Percentiles rank a stretch among this genome's conserved stretches.
These are phyloP conservation scores for Thaleichthys pacificus DNA, from an alignment of 2,797 vertebrate species.

Conservation along the genomic window DNA sequence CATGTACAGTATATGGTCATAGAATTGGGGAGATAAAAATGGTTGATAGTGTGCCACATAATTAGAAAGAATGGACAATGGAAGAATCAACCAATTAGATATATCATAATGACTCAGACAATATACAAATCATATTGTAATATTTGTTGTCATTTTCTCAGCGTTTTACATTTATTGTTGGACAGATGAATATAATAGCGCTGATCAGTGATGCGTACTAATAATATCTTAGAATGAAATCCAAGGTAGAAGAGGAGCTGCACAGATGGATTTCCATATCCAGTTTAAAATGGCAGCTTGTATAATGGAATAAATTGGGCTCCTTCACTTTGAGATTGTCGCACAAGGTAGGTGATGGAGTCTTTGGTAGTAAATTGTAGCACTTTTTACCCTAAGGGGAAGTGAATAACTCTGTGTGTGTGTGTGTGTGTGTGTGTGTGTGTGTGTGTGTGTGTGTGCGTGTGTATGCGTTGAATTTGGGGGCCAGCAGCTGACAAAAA, in stretches of 20 bases:
- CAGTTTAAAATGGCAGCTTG: slow-evolving; percentile 6
- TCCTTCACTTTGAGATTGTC: slow-evolving; percentile 44
- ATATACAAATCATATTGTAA: too few relatives aligned
- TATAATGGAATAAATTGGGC: slow-evolving; percentile 50
- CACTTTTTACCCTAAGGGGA: slow-evolving; percentile 40
- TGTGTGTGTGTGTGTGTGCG: background rate
- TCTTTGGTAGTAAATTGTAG: slow-evolving; percentile 50
- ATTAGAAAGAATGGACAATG: background rate
- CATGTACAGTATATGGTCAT: background rate
- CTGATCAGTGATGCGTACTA: background rate
- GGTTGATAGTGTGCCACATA: background rate
- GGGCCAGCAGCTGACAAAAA: slow-evolving; percentile 49
- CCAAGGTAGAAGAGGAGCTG: background rate
- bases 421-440: too few relatives aligned
- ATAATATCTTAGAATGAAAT: too few relatives aligned
- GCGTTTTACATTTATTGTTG: background rate
- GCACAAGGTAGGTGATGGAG: slow-evolving; percentile 20
- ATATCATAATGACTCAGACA: too few relatives aligned
- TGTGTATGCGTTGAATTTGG: slow-evolving; percentile 29
- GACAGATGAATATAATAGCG: background rate
- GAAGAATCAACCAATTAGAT: background rate
- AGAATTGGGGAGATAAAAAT: background rate
- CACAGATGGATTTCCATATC: slow-evolving; percentile 25
- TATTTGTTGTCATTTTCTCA: too few relatives aligned
- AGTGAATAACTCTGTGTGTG: slow-evolving; percentile 12